Percentiles rank a stretch among this genome's conserved stretches.
Conservation (phyloP, 2,888 invertebrate genomes). For the Vandiemenella viatica region DNA sequence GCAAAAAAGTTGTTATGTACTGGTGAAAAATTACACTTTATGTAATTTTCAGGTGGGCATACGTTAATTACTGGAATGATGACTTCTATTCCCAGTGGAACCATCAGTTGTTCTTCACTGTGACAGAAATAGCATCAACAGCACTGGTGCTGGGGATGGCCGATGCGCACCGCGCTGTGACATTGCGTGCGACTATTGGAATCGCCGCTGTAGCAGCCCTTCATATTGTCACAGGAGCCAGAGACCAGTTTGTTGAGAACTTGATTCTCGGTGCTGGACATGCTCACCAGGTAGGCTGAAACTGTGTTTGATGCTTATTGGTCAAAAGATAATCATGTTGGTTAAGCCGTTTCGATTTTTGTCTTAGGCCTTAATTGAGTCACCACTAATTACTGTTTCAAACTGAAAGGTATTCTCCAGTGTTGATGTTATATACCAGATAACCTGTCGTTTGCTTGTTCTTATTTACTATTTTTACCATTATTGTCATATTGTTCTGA, state of each 20-base stretch:
- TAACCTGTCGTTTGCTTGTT: no score
- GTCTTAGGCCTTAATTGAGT: no score
- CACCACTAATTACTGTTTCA: no score
- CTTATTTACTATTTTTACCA: no score
- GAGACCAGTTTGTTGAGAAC: conserved; percentile 49
- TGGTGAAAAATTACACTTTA: no score
- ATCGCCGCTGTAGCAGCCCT: conserved; percentile 42
- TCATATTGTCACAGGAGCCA: conserved; percentile 44
- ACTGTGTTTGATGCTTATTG: no score
- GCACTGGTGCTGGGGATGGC: conserved; percentile 40
- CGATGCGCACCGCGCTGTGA: conserved; percentile 34
- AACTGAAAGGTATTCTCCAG: no score
- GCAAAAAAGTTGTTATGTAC: no score
- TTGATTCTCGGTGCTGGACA: conserved; percentile 47
- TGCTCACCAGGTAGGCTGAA: conserved; percentile 41
- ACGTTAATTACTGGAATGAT: conserved; percentile 55
- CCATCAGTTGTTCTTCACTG: conserved; percentile 47
- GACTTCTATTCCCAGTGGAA: conserved; percentile 49
- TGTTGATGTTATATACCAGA: no score
- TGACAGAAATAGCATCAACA: conserved; percentile 46
- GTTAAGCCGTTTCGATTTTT: no score
- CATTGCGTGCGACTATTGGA: conserved; percentile 37
- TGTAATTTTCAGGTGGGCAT: conserved; percentile 33
- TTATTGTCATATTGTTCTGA: no score
- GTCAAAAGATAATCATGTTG: no score